phyloP scores from a whole-genome alignment of 2,113 vertebrate species.

The Stegostoma tigrinum region DNA sequence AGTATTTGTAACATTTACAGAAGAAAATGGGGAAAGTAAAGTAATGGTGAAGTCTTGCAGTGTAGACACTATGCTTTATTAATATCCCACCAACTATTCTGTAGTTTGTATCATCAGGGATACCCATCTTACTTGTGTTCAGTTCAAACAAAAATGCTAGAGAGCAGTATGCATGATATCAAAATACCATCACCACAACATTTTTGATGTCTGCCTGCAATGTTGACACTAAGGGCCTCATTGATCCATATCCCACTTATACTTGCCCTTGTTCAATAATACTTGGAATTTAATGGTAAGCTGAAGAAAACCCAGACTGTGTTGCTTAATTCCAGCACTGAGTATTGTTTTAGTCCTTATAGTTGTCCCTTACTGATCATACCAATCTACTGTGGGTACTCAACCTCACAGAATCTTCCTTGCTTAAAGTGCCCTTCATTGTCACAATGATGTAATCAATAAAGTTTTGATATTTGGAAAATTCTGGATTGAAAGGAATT shows the following conservation, averaged over 20 bases:
- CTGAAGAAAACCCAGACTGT: neutral
- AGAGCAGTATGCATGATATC: no score
- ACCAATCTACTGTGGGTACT: neutral
- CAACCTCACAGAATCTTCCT: neutral
- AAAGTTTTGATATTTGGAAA: neutral
- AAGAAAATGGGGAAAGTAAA: neutral
- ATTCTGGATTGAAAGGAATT: neutral
- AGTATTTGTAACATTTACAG: no score
- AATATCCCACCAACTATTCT: no score
- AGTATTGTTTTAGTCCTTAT: neutral
- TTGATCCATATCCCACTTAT: neutral
- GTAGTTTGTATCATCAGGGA: neutral
- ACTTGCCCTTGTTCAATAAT: neutral
- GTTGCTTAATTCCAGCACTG: neutral
- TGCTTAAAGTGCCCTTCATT: neutral
- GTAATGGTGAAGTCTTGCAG: neutral
- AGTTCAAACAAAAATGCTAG: no score
- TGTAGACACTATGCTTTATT: no score
- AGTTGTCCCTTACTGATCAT: neutral
- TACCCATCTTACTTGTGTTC: no score
- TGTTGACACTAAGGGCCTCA: no score
- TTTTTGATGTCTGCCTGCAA: no score
- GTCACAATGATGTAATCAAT: neutral
- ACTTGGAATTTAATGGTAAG: neutral
- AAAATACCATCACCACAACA: no score